Evolutionary conservation across 2,797 vertebrate species (phyloP), one percentile per base, ranked within the genome.

Genomic region (Choloepus didactylus): DNA sequence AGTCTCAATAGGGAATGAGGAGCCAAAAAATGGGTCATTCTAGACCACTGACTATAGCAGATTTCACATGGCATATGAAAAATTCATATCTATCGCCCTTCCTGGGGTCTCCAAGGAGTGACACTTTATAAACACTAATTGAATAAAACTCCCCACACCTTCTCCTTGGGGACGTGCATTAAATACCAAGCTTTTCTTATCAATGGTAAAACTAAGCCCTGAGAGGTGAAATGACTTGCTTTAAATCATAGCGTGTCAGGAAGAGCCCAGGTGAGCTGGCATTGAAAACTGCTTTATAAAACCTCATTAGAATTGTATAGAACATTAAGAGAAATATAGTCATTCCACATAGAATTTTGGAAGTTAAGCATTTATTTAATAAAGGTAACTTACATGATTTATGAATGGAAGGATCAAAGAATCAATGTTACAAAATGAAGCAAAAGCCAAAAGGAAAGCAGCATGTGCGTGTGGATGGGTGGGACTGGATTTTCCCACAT

Each of bases 321-420:
- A 76, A 75, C 81, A 81, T 66, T 84, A 96, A 91, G 97, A 96
- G 88, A 96, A 96, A 89, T 72, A 82, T 41, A 84, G 64, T 96
- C 70, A 67, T 23, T 60, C 89, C 56, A 89, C 54, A 92, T 95
- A 87, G 93, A 94, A 89, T 95, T 84, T 85, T 75, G 62, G 87
- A 94, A 93, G 89, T 60, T 80, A 92, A 95, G 95, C n/a, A 5
- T 87, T 91, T 93, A 95, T 82, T 96, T 96, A 95, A 95, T 97
- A 91, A 94, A 94, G 96, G 96, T 96, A 75, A 88, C 69, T 95
- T 95, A 95, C 85, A 94, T 96, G 96, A 96, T 97, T 96, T 93
- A 95, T 95, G 97, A 86, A 60, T 93, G 66, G 80, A 95, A 95
- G 95, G 86, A 95, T 95, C 96, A 97, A 97, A 96, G 95, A 96